Evolutionary conservation across 2,888 invertebrate species (phyloP), one percentile per base, ranked within the genome.

Genomic region (Gortyna flavago): DNA sequence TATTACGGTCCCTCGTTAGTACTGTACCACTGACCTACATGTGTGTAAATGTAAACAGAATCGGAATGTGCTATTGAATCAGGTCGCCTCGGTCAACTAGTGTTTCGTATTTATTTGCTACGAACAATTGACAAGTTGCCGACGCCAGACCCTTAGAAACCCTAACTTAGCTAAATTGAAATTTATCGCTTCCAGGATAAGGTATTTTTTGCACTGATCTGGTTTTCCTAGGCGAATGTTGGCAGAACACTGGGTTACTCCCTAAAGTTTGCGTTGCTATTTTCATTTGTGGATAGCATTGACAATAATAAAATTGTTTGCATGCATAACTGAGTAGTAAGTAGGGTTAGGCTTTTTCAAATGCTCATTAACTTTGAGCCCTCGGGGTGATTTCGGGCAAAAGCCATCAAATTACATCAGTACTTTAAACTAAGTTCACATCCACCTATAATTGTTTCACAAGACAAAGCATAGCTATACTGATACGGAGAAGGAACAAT

Each of bases 61-160:
- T 87, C 85, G 85, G 91, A 87, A 90, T 91, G 83, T 88, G 88
- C 90, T 90, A 91, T 93, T 91, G 91, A 91, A 91, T 88, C 74
- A 44, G 82, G 89, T 85, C 79, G 85, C 84, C 65, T 79, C 78
- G 64, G 79, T 80, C 77, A 80, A 84, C 83, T 84, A 74, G 76
- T 83, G 74, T 85, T 80, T 79, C 83, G 83, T 87, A 85, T 90
- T 89, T 90, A 88, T 88, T 87, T 84, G 84, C 83, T 73, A 78
- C 79, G 85, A 75, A 83, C 83, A 82, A 86, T 84, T 83, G 85
- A 81, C 81, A 74, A 72, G 35, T 72, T 79, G 62, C 72, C 75
- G 67, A 68, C 38, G 72, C 48, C 32, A 62, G 62, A 67, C 74
- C 79, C 65, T 74, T 66, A 72, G 69, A 71, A 69, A 75, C 11